A percentile compares a stretch with the other conserved stretches of the same genome.
phyloP scores from a whole-genome alignment of 2,888 invertebrate genomes.

The Scaptomyza flava region DNA sequence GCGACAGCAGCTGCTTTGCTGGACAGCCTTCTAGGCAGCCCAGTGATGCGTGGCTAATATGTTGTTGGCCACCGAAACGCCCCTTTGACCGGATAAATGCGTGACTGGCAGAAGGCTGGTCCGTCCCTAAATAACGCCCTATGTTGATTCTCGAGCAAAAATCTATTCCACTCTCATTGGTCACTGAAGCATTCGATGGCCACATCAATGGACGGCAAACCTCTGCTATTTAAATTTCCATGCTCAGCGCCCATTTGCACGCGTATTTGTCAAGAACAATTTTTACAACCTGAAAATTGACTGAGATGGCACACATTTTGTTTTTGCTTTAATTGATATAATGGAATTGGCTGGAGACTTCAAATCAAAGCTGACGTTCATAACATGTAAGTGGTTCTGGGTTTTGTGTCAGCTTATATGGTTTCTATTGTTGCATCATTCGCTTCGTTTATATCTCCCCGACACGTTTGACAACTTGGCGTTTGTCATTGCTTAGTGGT shows the following conservation, averaged over 20 bases:
- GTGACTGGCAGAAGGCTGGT: slow-evolving; percentile 44
- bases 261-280: slow-evolving; percentile 66
- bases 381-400: slow-evolving; percentile 26
- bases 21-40: slow-evolving; percentile 42
- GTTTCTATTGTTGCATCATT: slow-evolving; percentile 22
- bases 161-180: slow-evolving; percentile 27
- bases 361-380: slow-evolving; percentile 28
- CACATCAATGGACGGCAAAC: slow-evolving; percentile 73
- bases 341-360: slow-evolving; percentile 15
- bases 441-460: slow-evolving; percentile 11
- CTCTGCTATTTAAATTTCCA: slow-evolving; percentile 69
- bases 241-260: slow-evolving; percentile 50
- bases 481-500: slow-evolving; percentile 21
- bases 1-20: slow-evolving; percentile 66
- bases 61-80: slow-evolving; percentile 58
- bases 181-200: slow-evolving; percentile 65
- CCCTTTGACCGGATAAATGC: slow-evolving; percentile 66
- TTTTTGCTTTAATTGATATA: slow-evolving; percentile 32
- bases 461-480: slow-evolving; percentile 49
- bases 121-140: slow-evolving; percentile 15
- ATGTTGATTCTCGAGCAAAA: slow-evolving; percentile 12
- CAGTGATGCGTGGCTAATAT: slow-evolving; percentile 74
- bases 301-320: slow-evolving; percentile 1
- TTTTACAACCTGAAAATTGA: slow-evolving; percentile 60
- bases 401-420: slow-evolving; percentile 6